phyloP scores from a whole-genome alignment of 2,113 vertebrate species.

The Archilochus colubris region DNA sequence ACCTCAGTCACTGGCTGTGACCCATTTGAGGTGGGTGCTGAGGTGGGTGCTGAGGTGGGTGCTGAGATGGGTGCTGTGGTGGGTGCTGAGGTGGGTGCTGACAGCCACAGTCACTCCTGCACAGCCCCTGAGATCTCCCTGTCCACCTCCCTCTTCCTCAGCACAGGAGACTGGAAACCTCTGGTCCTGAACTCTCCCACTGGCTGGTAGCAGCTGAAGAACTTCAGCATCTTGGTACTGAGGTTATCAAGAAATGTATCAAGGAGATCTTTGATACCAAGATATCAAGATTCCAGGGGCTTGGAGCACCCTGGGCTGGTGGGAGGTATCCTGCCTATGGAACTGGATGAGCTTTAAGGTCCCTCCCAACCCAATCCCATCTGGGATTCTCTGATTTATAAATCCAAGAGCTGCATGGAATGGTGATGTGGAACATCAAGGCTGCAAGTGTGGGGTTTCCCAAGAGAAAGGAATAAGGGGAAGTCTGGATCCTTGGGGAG shows the following conservation, averaged over 20 bases:
- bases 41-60: background rate
- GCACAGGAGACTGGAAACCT: background rate
- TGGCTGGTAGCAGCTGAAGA: background rate
- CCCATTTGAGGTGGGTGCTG: background rate
- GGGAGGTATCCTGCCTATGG: no score
- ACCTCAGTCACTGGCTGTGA: background rate
- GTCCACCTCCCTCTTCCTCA: background rate
- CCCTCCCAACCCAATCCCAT: no score
- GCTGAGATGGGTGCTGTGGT: no score
- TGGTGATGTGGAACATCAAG: rapidly evolving
- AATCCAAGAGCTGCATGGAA: background rate
- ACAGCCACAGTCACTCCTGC: background rate
- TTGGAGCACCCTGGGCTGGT: no score
- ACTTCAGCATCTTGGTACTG: background rate
- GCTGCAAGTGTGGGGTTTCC: background rate
- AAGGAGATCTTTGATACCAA: background rate
- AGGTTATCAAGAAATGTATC: background rate
- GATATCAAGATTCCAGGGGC: no score
- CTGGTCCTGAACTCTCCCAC: background rate
- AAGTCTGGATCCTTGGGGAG: background rate
- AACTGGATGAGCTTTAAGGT: no score
- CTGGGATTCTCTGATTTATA: background rate
- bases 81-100: background rate
- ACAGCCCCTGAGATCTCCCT: background rate
- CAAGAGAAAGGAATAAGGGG: background rate